Base-by-base conservation (phyloP, 2,888 invertebrate species). In the Cristatella mucedo region DNA sequence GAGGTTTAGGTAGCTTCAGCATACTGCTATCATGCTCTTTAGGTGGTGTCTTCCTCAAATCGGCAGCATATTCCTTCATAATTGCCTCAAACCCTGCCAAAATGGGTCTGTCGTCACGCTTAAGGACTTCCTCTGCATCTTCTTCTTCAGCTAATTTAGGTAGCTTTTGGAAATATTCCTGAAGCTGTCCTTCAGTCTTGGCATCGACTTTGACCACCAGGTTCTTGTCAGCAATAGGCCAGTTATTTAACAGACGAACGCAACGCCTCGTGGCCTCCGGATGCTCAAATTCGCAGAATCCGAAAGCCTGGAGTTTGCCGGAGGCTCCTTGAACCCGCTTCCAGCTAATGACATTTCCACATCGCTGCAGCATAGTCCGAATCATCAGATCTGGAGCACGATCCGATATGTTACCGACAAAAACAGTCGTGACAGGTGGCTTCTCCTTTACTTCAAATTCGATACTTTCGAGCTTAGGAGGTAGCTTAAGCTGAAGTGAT, bases 361-460 rank as follows among this genome's bases (percentile, higher is more conserved):
- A 95, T 40, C 86, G 79, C 58, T 80, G 77, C 39, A 97, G 71
- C 59, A 97, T 78, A 53, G 83, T 81, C 50, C 89, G 76, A 29
- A 97, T 80, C 80, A 99, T 83, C 7, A 80, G 76, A 67, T 97
- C 95, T 1, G 91, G 87, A 29, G 87, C 91, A 52, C 82, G 77
- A 52, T 89, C 85, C 57, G 86, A 82, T 42, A 97, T 91, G 66
- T 91, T 93, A 33, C 93, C 93, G 36, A 95, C 84, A 71, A 95
- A 95, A 2, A 95, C 91, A 1, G 95, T 95, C 24, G 95, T 87
- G 1, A 86, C 78, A 1, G 91, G 89, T 0, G 86, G 85, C 44
- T 67, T 63, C 33, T 63, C 61, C 31, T 49, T 50, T 43, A 54
- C 53, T 29, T 50, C 49, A 33, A n/a, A n/a, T n/a, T n/a, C n/a